Evolutionary conservation across 2,113 vertebrate genomes (phyloP).

Genomic region (Lethenteron camtschaticum): DNA sequence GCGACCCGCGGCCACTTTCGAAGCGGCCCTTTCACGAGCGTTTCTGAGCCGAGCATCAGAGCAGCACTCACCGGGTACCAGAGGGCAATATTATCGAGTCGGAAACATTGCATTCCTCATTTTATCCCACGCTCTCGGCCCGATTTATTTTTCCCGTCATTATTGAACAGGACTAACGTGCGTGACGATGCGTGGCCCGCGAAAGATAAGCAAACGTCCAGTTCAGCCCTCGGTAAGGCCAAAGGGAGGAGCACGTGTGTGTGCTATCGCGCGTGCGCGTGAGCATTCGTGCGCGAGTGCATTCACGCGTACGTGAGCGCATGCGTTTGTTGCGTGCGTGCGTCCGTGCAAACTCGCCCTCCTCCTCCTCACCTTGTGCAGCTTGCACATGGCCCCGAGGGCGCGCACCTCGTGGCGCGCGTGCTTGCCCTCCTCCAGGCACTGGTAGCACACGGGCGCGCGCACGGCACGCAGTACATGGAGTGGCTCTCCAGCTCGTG

Average conservation of each 20-base stretch:
- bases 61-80: too few relatives aligned
- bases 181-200: too few relatives aligned
- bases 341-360: too few relatives aligned
- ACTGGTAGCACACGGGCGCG: constrained; percentile 90
- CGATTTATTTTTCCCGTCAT: too few relatives aligned
- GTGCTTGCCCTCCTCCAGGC: constrained; percentile 82
- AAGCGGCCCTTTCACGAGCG: too few relatives aligned
- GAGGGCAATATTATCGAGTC: too few relatives aligned
- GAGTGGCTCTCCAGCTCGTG: constrained; percentile 95
- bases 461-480: constrained; percentile 98
- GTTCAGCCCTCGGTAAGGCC: not conserved
- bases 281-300: not conserved
- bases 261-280: not conserved
- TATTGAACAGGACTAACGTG: too few relatives aligned
- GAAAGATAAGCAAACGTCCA: too few relatives aligned
- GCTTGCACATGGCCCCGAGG: constrained; percentile 94
- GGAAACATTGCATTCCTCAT: too few relatives aligned
- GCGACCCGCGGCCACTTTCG: too few relatives aligned
- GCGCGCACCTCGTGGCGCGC: constrained; percentile 88
- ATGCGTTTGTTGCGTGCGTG: not conserved
- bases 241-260: not conserved
- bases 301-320: not conserved
- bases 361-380: constrained; percentile 61
- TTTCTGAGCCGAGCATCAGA: too few relatives aligned
- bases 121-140: too few relatives aligned